Evolutionary conservation across 2,888 invertebrate genomes (phyloP), one percentile per base, ranked within the genome.

Genomic region (Volucella bombylans): DNA sequence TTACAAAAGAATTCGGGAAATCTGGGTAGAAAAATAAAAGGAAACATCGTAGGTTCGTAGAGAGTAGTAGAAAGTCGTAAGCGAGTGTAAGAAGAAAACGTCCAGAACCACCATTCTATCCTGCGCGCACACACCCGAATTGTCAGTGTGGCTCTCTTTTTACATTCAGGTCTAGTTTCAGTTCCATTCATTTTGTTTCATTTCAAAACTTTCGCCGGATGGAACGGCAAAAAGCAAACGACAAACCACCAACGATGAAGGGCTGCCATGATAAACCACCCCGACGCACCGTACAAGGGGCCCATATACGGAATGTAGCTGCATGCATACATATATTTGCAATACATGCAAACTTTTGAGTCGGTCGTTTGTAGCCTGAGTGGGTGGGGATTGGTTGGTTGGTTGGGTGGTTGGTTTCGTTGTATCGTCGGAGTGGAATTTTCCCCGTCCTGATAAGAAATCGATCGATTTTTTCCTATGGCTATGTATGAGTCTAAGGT

Each of bases 401-500:
- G 64, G 65, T 65, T 52, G 73, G 61, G 65, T 38, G 79, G 52
- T 79, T 73, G 69, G 54, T 80, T 77, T 80, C 73, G 64, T 86
- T 81, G 72, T 86, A 81, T 82, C 82, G 82, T 76, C 72, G 85
- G 71, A 76, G 71, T 55, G 82, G 64, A 81, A 74, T 86, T 74
- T 82, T 82, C 82, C 81, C 74, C 78, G 31, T 86, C 82, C 83
- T 86, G 87, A 82, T 87, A 87, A 87, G 86, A 86, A 87, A 87
- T 86, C 86, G 87, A 87, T 87, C 87, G 87, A 87, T 87, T 87
- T 87, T 87, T 87, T 87, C 86, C 69, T 87, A 88, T 89, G 87
- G 89, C 89, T 90, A 89, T 90, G 89, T 90, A 90, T 88, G 89
- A 88, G 89, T 89, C 89, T 90, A 91, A 91, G 91, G 91, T 91